These are phyloP conservation scores for Ammospiza nelsoni DNA, from an alignment of 2,113 vertebrate species.

Conservation along the genomic window DNA sequence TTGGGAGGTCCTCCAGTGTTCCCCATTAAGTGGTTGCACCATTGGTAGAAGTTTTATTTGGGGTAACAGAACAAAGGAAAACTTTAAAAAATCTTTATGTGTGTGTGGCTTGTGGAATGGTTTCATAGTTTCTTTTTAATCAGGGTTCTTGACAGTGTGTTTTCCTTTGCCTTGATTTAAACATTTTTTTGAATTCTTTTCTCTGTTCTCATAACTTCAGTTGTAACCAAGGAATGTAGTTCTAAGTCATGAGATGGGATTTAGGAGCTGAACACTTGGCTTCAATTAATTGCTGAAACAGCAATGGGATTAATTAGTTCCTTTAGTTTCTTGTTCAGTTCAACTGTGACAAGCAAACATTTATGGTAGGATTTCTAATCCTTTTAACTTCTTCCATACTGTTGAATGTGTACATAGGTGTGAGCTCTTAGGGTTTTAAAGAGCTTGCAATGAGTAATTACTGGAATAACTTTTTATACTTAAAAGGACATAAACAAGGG, in stretches of 20 bases:
- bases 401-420: neutral
- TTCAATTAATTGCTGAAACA: neutral
- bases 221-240: neutral
- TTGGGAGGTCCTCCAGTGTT: neutral
- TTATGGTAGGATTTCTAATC: neutral
- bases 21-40: neutral
- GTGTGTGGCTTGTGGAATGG: neutral
- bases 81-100: accelerated
- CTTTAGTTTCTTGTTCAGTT: constrained; percentile 1
- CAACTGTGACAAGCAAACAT: neutral
- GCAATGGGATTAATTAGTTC: neutral
- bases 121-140: neutral
- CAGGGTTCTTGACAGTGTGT: neutral
- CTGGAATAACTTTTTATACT: neutral
- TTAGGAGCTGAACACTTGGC: neutral
- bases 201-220: neutral
- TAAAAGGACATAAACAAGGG: neutral
- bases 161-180: neutral
- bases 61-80: neutral
- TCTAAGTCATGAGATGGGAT: neutral
- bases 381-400: neutral
- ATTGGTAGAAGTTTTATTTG: neutral
- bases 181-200: neutral
- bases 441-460: neutral
- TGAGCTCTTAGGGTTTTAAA: neutral